These are phyloP conservation scores for Chionodraco myersi DNA, from an alignment of 2,113 vertebrate species.

Conservation along the genomic window DNA sequence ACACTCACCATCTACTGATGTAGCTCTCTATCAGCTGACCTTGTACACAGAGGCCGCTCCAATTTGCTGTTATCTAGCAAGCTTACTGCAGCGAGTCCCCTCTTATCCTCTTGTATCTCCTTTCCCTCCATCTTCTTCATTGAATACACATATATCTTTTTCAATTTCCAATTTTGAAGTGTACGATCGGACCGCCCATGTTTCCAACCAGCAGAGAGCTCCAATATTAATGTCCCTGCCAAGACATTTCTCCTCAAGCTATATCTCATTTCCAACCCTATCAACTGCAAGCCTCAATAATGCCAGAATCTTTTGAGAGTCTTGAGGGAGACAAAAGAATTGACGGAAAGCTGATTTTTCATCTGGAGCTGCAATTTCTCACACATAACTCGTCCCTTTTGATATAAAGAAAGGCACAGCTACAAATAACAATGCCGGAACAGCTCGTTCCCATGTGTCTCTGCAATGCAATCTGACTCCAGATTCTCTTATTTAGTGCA, in stretches of 20 bases:
- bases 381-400: conserved; percentile 17
- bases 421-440: conserved; percentile 19
- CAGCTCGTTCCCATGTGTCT: conserved; percentile 5
- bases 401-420: conserved; percentile 3
- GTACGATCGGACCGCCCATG: conserved; percentile 26
- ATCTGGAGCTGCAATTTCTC: conserved; percentile 46
- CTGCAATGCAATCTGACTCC: conserved; percentile 5
- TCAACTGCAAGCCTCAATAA: conserved; percentile 45
- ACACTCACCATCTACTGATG: conserved; percentile 41
- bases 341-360: conserved; percentile 5
- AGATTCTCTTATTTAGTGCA: conserved; percentile 34
- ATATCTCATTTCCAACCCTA: conserved; percentile 54
- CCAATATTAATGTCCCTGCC: conserved; percentile 56
- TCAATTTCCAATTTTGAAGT: conserved; percentile 35
- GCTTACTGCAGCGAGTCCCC: background rate
- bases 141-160: background rate
- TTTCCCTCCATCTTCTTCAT: conserved; percentile 20
- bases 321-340: conserved; percentile 54
- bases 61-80: conserved; percentile 36
- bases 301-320: background rate
- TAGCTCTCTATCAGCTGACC: conserved; percentile 38
- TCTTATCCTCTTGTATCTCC: conserved; percentile 36
- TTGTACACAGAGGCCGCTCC: conserved; percentile 4
- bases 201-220: conserved; percentile 42
- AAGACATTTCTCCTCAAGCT: conserved; percentile 38